A percentile compares a stretch with the other conserved stretches of the same genome.
These are phyloP conservation scores for Myiotriccus ornatus DNA, from an alignment of 2,797 vertebrate genomes.

Conservation along the genomic window DNA sequence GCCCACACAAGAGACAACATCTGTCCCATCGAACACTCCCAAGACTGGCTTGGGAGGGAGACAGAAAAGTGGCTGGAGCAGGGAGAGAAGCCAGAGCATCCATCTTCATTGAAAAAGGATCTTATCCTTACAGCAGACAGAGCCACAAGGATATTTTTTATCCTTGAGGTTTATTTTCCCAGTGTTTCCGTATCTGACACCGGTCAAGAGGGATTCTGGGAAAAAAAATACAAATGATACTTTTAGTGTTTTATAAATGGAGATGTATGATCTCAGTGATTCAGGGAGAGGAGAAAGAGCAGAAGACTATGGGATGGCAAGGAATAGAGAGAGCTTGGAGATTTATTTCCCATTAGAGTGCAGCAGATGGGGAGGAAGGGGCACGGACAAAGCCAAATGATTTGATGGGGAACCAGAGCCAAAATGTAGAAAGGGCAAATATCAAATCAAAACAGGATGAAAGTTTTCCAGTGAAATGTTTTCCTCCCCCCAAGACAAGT, in stretches of 20 bases:
- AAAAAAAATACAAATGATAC: neutral
- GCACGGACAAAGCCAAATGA: neutral
- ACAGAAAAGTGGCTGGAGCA: neutral
- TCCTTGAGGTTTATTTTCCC: neutral
- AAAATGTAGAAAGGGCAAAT: neutral
- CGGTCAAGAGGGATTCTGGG: neutral
- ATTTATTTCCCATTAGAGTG: conserved; percentile 17
- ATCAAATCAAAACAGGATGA: neutral
- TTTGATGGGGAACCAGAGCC: neutral
- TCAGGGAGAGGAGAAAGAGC: neutral
- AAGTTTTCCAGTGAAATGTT: neutral
- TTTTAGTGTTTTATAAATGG: neutral
- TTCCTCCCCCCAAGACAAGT: neutral
- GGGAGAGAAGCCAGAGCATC: neutral
- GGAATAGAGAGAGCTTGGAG: neutral
- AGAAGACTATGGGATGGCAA: neutral
- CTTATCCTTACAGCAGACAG: neutral
- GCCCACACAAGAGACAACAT: neutral
- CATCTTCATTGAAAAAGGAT: neutral
- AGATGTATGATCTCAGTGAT: neutral
- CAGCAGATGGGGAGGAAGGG: neutral
- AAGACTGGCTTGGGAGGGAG: neutral
- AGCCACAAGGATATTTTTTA: neutral
- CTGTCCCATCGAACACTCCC: fast-evolving
- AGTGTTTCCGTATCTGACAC: neutral